Evolutionary conservation across 2,797 vertebrate species (phyloP), one percentile per base, ranked within the genome.

Genomic region (Sebastes hopkinsi): DNA sequence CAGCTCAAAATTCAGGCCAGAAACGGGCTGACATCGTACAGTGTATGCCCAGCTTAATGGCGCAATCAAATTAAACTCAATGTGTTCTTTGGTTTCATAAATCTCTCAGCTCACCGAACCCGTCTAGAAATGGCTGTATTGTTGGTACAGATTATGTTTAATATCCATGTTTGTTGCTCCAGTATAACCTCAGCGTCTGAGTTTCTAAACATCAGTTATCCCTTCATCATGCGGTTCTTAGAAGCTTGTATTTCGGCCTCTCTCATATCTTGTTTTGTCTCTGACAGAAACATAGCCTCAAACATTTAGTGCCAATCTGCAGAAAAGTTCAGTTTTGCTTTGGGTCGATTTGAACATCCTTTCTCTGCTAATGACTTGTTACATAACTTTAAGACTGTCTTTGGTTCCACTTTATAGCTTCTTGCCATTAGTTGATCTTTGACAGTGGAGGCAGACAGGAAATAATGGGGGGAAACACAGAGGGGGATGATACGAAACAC

Each of bases 381-480:
- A 60, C 10, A 50, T 14, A 8, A 56, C 55, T 54, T 54, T 54
- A n/a, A 54, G 20, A 10, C 8, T 22, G 2, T 54, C 16, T 54
- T 54, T 54, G 20, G n/a, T 54, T 54, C 50, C 50, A 54, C 4
- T 54, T 54, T 22, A 10, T 32, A 61, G 1, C 38, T 8, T 77
- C 13, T 66, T 85, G 23, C 11, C 55, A 55, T 74, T 55, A 27
- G 73, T 69, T 46, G 65, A 23, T 69, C n/a, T 69, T 61, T 71
- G 56, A 78, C 5, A 18, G 67, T 34, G 27, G 25, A 22, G 23
- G 54, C 67, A 76, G 34, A 77, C 32, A 77, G 87, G 79, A 91
- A 88, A 77, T 32, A 25, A 50, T 3, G 5, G 20, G 59, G 36
- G 62, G 66, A 36, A 34, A 72, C 25, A 67, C 30, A 67, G 29